Conservation (phyloP, 2,797 vertebrate species). For the Brotula barbata region DNA sequence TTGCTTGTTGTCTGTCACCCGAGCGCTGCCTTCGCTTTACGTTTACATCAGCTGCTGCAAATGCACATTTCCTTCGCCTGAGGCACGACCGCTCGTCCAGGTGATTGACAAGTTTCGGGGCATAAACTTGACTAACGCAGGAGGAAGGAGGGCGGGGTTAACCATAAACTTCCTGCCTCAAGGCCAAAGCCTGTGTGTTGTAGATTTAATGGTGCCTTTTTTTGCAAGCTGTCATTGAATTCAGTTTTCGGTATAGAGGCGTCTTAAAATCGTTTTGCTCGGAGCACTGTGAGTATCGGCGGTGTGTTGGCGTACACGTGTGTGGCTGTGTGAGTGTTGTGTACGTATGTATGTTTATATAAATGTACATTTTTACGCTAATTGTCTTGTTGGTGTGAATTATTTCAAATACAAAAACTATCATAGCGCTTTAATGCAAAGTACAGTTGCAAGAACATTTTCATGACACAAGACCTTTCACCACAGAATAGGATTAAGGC, state of each 20-base stretch:
- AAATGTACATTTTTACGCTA: no score
- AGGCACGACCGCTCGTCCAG: not conserved
- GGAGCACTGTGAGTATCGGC: not conserved
- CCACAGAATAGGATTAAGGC: no score
- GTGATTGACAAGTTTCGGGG: not conserved
- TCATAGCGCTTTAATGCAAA: no score
- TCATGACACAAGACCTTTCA: no score
- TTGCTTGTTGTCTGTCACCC: no score
- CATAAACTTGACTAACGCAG: constrained; percentile 12
- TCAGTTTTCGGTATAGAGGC: not conserved
- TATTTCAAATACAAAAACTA: no score
- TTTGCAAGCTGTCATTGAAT: not conserved
- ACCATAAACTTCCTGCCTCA: constrained; percentile 16
- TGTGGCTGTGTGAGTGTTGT: not conserved
- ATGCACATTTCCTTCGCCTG: constrained; percentile 7
- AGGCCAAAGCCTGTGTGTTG: constrained; percentile 4
- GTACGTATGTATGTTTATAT: not conserved
- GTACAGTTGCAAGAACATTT: no score
- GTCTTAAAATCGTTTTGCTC: not conserved
- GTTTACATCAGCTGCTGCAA: no score
- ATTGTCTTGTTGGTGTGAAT: no score
- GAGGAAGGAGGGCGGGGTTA: not conserved
- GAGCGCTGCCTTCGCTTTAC: no score
- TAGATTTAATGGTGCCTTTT: not conserved
- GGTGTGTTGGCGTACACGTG: no score